These are phyloP conservation scores for Coregonus suidteri DNA, from an alignment of 2,797 vertebrate species.

Conservation along the genomic window DNA sequence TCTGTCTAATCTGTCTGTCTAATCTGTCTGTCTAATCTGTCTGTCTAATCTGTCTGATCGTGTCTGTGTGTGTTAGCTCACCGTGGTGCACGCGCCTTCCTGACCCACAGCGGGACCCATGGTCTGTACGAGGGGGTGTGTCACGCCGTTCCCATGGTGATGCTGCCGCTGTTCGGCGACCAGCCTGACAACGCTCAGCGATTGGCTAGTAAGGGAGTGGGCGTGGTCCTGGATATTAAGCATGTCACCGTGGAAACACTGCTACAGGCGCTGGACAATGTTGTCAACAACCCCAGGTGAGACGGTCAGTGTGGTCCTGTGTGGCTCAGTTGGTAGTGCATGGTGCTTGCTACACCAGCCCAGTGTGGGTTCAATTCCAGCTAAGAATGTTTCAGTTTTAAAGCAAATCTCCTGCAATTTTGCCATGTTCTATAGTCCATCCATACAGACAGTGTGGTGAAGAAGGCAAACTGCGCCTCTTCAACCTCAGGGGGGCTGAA, in stretches of 20 bases:
- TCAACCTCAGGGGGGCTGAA: too few species aligned
- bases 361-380: too few species aligned
- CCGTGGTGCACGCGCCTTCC: conserved; percentile 62
- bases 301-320: too few species aligned
- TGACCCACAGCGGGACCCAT: conserved; percentile 37
- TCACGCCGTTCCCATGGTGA: conserved; percentile 54
- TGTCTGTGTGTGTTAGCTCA: conserved; percentile 68
- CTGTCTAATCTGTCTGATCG: neutral
- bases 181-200: conserved; percentile 86
- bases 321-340: too few species aligned
- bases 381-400: too few species aligned
- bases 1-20: too few species aligned
- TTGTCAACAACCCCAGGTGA: conserved; percentile 86
- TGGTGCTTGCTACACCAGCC: too few species aligned
- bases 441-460: too few species aligned
- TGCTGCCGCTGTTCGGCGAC: conserved; percentile 86
- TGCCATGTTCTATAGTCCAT: too few species aligned
- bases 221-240: conserved; percentile 78
- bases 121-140: conserved; percentile 15
- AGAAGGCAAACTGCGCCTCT: too few species aligned
- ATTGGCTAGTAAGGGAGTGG: conserved; percentile 78
- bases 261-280: conserved; percentile 74
- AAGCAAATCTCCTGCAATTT: too few species aligned
- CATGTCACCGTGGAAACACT: conserved; percentile 79
- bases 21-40: too few species aligned